These are phyloP conservation scores for Brachystomella parvula DNA, from an alignment of 1,140 invertebrate species.

Conservation along the genomic window DNA sequence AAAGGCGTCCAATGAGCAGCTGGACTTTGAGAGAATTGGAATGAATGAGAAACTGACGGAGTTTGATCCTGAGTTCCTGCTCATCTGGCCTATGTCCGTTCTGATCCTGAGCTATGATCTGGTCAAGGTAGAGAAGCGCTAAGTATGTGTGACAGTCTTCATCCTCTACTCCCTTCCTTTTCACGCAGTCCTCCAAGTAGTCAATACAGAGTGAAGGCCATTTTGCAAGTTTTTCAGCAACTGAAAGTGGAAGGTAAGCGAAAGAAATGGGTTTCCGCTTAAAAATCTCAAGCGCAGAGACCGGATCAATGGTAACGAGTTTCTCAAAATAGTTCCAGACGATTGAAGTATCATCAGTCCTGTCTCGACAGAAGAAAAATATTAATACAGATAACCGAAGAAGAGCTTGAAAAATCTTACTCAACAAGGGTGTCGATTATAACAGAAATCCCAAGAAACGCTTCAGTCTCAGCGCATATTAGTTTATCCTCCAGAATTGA, in stretches of 20 bases:
- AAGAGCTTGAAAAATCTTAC: conserved; percentile 18
- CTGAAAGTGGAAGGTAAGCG: conserved; percentile 23
- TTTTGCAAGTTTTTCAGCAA: conserved; percentile 30
- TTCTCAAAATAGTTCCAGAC: conserved; percentile 35
- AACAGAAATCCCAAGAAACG: conserved; percentile 20
- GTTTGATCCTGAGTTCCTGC: background rate
- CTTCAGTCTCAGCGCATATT: conserved; percentile 15
- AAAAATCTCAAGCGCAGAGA: conserved; percentile 27
- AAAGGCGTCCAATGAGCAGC: conserved; percentile 32
- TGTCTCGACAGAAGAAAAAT: conserved; percentile 8
- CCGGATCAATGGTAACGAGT: conserved; percentile 18
- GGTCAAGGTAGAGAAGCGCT: conserved; percentile 32
- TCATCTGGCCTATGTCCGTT: background rate
- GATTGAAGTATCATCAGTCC: conserved; percentile 18
- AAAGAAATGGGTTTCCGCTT: conserved; percentile 12
- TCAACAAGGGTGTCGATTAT: conserved; percentile 25
- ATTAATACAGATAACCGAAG: background rate
- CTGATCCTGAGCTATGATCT: conserved; percentile 8
- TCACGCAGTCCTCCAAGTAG: conserved; percentile 28
- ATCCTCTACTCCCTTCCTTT: conserved; percentile 21
- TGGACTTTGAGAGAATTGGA: conserved; percentile 32
- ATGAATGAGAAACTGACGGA: conserved; percentile 31
- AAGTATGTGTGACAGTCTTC: conserved; percentile 36
- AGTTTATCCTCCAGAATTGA: conserved; percentile 17
- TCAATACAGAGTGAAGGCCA: conserved; percentile 23